Conservation (phyloP, 1,140 invertebrate genomes). For the Pollicipes pollicipes region DNA sequence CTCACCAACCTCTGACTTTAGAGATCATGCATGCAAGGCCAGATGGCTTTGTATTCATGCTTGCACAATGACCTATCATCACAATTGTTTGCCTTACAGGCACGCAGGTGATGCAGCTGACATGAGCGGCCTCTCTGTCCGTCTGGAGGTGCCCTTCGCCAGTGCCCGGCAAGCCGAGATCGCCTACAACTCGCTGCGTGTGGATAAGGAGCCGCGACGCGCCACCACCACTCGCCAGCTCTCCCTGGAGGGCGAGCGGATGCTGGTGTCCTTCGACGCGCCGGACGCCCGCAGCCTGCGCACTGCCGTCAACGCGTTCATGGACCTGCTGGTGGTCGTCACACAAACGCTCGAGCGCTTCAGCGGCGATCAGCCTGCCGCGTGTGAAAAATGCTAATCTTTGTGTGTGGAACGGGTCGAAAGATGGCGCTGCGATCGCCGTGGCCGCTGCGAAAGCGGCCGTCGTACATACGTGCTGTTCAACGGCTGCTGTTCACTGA, state of each 20-base stretch:
- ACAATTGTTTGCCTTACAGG: too few species aligned
- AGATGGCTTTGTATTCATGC: too few species aligned
- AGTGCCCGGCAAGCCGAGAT: slow-evolving; percentile 43
- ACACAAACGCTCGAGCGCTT: not conserved
- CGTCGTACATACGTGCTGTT: not conserved
- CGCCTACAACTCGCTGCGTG: slow-evolving; percentile 47
- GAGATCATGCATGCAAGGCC: too few species aligned
- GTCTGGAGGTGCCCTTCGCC: slow-evolving; percentile 33
- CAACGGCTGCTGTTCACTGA: not conserved
- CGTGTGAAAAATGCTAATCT: not conserved
- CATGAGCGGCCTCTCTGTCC: not conserved
- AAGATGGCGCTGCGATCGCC: not conserved
- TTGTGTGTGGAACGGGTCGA: too few species aligned
- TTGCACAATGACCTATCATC: too few species aligned
- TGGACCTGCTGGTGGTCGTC: not conserved
- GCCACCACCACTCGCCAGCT: not conserved
- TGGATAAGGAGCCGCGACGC: slow-evolving; percentile 48
- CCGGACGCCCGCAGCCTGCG: not conserved
- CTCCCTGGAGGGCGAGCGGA: not conserved
- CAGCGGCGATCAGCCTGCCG: not conserved
- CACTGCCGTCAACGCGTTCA: not conserved
- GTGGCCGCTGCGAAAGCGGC: not conserved
- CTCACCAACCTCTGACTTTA: too few species aligned
- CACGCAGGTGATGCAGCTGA: not conserved
- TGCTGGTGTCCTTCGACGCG: not conserved